Conservation (phyloP, 2,888 invertebrate species). For the Bombyx huttoni region DNA sequence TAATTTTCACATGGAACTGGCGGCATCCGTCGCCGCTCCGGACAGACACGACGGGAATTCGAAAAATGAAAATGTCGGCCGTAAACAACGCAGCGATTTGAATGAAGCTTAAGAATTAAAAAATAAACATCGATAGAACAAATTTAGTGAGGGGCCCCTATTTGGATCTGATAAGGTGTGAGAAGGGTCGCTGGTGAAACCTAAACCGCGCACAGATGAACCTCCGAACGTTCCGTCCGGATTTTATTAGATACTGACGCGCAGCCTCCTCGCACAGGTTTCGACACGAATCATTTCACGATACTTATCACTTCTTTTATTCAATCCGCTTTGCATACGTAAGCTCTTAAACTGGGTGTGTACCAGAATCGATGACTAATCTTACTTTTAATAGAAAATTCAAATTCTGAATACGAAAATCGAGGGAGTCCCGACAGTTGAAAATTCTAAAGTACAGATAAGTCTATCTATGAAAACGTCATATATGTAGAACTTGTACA, state of each 20-base stretch:
- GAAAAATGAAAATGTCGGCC: constrained; percentile 69
- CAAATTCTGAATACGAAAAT: constrained; percentile 34
- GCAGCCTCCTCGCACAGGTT: constrained; percentile 48
- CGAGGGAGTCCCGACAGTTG: constrained; percentile 24
- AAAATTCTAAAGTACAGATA: constrained; percentile 11
- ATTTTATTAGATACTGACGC: constrained; percentile 46
- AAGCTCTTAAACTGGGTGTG: constrained; percentile 36
- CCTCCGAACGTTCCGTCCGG: constrained; percentile 53
- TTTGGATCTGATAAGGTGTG: constrained; percentile 58
- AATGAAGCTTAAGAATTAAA: constrained; percentile 63
- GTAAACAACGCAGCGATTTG: constrained; percentile 70
- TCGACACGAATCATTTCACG: constrained; percentile 46
- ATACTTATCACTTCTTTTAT: constrained; percentile 35
- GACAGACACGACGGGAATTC: constrained; percentile 42
- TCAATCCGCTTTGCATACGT: constrained; percentile 47
- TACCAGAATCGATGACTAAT: constrained; percentile 40
- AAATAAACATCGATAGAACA: constrained; percentile 51
- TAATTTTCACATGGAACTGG: constrained; percentile 64
- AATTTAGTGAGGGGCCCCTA: constrained; percentile 55
- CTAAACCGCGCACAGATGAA: constrained; percentile 54
- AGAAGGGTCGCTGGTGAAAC: constrained; percentile 62
- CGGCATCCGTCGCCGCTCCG: constrained; percentile 41
- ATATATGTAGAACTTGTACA: not conserved
- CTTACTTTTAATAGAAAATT: constrained; percentile 33
- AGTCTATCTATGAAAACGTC: no score